These are phyloP conservation scores for Bradynema listronoti DNA, from an alignment of 1,140 invertebrate species.

Conservation along the genomic window DNA sequence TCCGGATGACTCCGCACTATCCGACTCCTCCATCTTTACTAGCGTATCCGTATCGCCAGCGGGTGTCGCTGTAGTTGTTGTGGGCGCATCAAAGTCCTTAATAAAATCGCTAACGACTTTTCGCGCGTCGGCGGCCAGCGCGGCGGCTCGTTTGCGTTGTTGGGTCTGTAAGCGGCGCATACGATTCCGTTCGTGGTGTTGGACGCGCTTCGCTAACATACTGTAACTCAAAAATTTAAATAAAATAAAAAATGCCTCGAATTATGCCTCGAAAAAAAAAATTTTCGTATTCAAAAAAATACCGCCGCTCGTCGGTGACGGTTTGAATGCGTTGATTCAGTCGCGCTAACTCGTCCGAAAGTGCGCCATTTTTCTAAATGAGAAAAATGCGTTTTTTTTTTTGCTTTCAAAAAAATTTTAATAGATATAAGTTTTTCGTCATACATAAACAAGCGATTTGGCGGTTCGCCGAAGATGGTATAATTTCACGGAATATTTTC, in stretches of 20 bases:
- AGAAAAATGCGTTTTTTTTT: conserved; percentile 15
- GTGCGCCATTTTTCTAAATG: conserved; percentile 38
- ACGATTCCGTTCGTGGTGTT: conserved; percentile 41
- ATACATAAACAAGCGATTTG: conserved; percentile 31
- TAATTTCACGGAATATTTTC: conserved; percentile 26
- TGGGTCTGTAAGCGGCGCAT: conserved; percentile 36
- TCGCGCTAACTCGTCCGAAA: conserved; percentile 36
- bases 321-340: conserved; percentile 40
- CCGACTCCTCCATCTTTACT: no score
- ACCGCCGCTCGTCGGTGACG: conserved; percentile 39
- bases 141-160: conserved; percentile 32
- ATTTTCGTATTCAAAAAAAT: background rate
- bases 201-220: conserved; percentile 33
- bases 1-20: no score
- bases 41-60: no score
- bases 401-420: background rate
- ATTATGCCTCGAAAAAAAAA: background rate
- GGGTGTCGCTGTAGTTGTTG: no score
- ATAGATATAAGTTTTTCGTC: background rate
- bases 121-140: background rate
- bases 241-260: conserved; percentile 1
- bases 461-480: conserved; percentile 29
- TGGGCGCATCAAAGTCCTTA: no score
- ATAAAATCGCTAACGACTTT: no score
- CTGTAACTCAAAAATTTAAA: conserved; percentile 19